Evolutionary conservation across 2,797 vertebrate genomes (phyloP), one percentile per base, ranked within the genome.

Genomic region (Todus mexicanus): DNA sequence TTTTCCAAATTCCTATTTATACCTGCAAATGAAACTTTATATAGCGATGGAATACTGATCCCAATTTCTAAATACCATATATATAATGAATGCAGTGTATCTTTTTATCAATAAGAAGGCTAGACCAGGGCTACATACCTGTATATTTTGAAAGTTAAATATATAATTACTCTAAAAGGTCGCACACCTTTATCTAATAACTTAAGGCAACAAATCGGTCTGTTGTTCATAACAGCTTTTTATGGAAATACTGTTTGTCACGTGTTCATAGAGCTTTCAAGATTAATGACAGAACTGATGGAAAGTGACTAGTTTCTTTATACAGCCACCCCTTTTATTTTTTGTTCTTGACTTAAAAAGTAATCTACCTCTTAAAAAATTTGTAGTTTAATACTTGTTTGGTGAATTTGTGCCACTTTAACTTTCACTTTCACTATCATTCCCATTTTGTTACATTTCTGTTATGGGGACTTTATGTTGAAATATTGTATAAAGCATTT

Each of bases 291-390:
- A 72, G 92, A 92, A 86, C 83, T 88, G 94, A 95, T 95, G 95
- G 74, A 79, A 95, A 96, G 89, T 56, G 92, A 90, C 84, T 95
- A 91, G 84, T 95, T 96, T 97, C 95, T 94, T 95, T 96, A 90
- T 92, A 71, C 93, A 92, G 80, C 88, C 96, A 84, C 92, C 96
- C 95, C 70, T 19, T 81, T 94, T 76, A 47, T 86, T 87, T 84
- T 93, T 93, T 87, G 74, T 93, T 95, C 94, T 97, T 72, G 92
- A 97, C 97, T 97, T 97, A 93, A 97, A 97, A 98, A 98, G 96
- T 97, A 98, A 98, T 98, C 98, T 98, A 98, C 98, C 98, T 98
- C 97, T 98, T 97, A 95, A 97, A 95, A 97, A 98, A 98, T 97
- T 96, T 97, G 98, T 97, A 97, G 97, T 97, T 97, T 94, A 92